Base-by-base conservation (phyloP, 2,888 invertebrate genomes). In the Drosophila rellima region DNA sequence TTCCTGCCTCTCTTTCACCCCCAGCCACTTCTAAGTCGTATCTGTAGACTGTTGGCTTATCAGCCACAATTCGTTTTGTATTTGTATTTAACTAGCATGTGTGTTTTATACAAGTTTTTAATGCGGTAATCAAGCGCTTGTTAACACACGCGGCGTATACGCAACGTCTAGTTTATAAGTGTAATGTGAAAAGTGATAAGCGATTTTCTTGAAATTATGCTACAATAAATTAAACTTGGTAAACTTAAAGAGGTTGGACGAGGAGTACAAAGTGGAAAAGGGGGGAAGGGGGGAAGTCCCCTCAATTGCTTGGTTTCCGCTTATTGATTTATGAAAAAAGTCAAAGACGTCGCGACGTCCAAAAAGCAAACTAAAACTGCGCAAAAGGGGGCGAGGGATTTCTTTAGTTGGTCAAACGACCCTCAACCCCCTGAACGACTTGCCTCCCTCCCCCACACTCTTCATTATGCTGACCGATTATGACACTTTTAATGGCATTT, bases 401-500 rank as follows among this genome's bases (percentile, higher is more conserved):
- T 45, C 50, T 50, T 44, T 40, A 29, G 39, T 40, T 61, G 47
- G 17, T 42, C 60, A 45, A 15, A 52, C 42, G 7, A 23, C n/a
- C 8, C 11, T 8, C 61, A 10, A 6, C 15, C 18, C 20, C 2
- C 35, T 1, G n/a, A n/a, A 13, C 40, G 13, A 8, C 18, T 2
- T 3, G 15, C 3, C 5, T 10, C 20, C 8, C 13, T 8, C 20
- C 13, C 20, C 4, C 10, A 20, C 37, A 64, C 71, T 63, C 73
- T 70, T 65, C 76, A 73, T 79, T 84, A 84, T 88, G 84, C 87
- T 84, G 88, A 88, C 88, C 84, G 84, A 84, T 84, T 84, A 84
- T 88, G 84, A 83, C 84, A 84, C 81, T 88, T 86, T 84, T 85
- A 88, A 86, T 88, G 70, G 75, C 71, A 88, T 86, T 84, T 84